Evolutionary conservation across 2,113 vertebrate species (phyloP), one percentile per base, ranked within the genome.

Genomic region (Pedionomus torquatus): DNA sequence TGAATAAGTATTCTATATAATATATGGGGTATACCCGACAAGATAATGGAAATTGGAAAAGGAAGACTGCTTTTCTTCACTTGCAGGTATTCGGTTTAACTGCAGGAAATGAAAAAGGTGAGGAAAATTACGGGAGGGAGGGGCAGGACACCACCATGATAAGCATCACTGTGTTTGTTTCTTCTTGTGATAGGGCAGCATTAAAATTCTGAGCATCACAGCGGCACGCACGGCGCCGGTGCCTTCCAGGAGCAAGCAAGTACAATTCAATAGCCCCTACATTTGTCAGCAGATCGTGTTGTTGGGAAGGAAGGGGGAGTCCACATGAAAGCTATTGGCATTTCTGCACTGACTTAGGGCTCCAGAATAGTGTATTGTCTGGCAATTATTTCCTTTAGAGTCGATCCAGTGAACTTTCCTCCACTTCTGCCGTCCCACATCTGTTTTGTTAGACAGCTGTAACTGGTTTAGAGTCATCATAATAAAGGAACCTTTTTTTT

Each of bases 361-460:
- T 93, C 57, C 87, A 91, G 86, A 79, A 72, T 46, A 87, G 63
- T 2, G 2, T 83, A 89, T 94, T 95, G 70, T 93, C 77, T 96
- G 7, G 1, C 74, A 87, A 84, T 92, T 94, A 69, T 76, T 97
- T 83, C 87, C 66, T 87, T 93, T 69, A 77, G 54, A 79, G 65
- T 55, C 0, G 2, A 91, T 94, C 70, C 91, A 91, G 69, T 97
- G 94, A 97, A 97, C 97, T 97, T 97, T 97, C 41, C 96, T 95
- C 95, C 39, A 97, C 65, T 95, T 97, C 68, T 96, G 74, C 57
- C 1, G 0, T 72, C 54, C 77, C 92, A 93, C 96, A 95, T 96
- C 89, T 97, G 96, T 82, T 94, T 91, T 84, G 28, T 85, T 87
- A 90, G 94, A 96, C 95, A 97, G 87, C 91, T 96, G 95, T 92